Evolutionary conservation across 2,113 vertebrate genomes (phyloP).

Genomic region (Xenopus tropicalis): DNA sequence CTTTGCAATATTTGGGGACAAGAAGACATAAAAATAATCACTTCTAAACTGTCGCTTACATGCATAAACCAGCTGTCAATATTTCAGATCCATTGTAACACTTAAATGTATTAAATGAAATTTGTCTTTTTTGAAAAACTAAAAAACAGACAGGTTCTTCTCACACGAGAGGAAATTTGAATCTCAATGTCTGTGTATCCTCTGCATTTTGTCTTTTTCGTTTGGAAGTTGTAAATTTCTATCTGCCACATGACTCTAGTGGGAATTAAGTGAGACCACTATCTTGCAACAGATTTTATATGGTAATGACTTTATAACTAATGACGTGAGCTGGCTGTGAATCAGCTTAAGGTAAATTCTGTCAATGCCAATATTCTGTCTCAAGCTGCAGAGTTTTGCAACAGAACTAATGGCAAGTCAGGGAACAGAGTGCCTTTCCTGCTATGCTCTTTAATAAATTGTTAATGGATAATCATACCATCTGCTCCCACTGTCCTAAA

Average conservation of each 20-base stretch:
- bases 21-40: no score
- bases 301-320: constrained; percentile 9
- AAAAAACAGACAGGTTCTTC: neutral
- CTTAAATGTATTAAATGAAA: neutral
- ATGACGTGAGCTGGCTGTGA: neutral
- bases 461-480: constrained; percentile 36
- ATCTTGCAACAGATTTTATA: constrained; percentile 4
- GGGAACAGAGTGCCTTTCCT: constrained; percentile 1
- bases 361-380: constrained; percentile 10
- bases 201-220: neutral
- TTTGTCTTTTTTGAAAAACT: neutral
- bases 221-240: constrained; percentile 3
- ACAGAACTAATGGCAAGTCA: constrained; percentile 5
- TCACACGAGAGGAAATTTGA: neutral
- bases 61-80: no score
- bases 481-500: constrained; percentile 36
- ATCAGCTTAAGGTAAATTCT: constrained; percentile 6
- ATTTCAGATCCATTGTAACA: no score
- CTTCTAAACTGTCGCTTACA: no score
- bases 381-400: neutral
- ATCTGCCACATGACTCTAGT: neutral
- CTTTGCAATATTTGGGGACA: no score
- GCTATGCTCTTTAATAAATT: constrained; percentile 32
- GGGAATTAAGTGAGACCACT: constrained; percentile 6
- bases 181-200: neutral